These are phyloP conservation scores for Automeris io DNA, from an alignment of 2,888 invertebrate species.

Conservation along the genomic window DNA sequence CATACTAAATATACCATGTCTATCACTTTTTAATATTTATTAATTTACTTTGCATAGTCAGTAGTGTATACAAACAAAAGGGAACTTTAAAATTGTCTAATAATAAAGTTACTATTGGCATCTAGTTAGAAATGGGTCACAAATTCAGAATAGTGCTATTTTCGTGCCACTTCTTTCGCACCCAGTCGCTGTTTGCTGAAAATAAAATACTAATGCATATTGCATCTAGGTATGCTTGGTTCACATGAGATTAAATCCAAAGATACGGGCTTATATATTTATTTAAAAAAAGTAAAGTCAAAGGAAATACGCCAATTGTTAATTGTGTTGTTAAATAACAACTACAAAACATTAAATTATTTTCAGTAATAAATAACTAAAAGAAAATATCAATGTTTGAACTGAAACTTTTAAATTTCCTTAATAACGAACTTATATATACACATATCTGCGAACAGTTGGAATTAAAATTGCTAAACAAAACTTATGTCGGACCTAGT, in stretches of 20 bases:
- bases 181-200: constrained; percentile 54
- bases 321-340: too few species aligned
- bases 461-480: too few species aligned
- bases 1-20: neutral
- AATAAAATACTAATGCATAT: constrained; percentile 58
- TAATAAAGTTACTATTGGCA: constrained; percentile 26
- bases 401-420: too few species aligned
- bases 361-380: too few species aligned
- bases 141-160: constrained; percentile 61
- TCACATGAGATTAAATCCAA: constrained; percentile 26
- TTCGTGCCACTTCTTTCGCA: constrained; percentile 50
- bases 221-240: constrained; percentile 41
- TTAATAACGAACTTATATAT: too few species aligned
- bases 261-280: too few species aligned
- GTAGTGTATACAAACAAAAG: constrained; percentile 15
- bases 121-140: constrained; percentile 57
- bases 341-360: too few species aligned
- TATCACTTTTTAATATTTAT: constrained; percentile 9
- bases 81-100: constrained; percentile 16
- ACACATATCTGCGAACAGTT: too few species aligned
- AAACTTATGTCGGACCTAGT: too few species aligned
- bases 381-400: too few species aligned
- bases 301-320: too few species aligned
- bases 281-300: too few species aligned
- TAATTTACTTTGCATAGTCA: constrained; percentile 13